Evolutionary conservation across 1,140 invertebrate species (phyloP).

Genomic region (Drosophila auraria): DNA sequence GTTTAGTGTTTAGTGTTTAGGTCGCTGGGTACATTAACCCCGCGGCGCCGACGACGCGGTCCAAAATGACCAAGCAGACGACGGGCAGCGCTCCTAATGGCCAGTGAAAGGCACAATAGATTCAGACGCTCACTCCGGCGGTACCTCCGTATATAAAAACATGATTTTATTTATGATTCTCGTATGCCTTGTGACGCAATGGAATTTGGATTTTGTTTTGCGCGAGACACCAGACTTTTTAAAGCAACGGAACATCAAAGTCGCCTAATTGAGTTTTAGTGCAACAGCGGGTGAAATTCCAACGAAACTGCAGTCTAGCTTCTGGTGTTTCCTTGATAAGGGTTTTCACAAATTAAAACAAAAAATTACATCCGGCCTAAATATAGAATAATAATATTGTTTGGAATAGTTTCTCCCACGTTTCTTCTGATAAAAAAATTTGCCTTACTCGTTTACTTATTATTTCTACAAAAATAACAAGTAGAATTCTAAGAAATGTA

Average conservation of each 20-base stretch:
- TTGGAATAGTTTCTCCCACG: neutral
- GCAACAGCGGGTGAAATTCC: slow-evolving; percentile 12
- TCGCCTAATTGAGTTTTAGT: slow-evolving; percentile 12
- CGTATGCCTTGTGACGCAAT: slow-evolving; percentile 25
- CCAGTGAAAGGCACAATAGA: slow-evolving; percentile 24
- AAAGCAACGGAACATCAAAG: slow-evolving; percentile 15
- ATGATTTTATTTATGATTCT: slow-evolving; percentile 33
- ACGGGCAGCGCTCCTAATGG: slow-evolving; percentile 40
- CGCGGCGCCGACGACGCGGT: slow-evolving; percentile 48
- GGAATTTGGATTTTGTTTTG: slow-evolving; percentile 28
- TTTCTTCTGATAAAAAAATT: neutral
- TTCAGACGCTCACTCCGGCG: slow-evolving; percentile 10
- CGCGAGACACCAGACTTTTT: slow-evolving; percentile 17
- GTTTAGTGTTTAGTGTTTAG: slow-evolving; percentile 31
- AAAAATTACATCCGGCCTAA: slow-evolving; percentile 1
- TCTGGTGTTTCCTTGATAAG: neutral
- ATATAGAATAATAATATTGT: no score
- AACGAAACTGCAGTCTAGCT: slow-evolving; percentile 13
- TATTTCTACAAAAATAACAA: neutral
- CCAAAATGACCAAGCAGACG: slow-evolving; percentile 48
- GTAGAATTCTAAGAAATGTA: neutral
- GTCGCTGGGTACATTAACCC: slow-evolving; percentile 69
- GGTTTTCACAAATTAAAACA: slow-evolving; percentile 3
- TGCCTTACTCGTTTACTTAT: rapidly evolving
- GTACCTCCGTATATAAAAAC: slow-evolving; percentile 27